Conservation (phyloP, 1,140 invertebrate species). For the Hypsibius dujardini region DNA sequence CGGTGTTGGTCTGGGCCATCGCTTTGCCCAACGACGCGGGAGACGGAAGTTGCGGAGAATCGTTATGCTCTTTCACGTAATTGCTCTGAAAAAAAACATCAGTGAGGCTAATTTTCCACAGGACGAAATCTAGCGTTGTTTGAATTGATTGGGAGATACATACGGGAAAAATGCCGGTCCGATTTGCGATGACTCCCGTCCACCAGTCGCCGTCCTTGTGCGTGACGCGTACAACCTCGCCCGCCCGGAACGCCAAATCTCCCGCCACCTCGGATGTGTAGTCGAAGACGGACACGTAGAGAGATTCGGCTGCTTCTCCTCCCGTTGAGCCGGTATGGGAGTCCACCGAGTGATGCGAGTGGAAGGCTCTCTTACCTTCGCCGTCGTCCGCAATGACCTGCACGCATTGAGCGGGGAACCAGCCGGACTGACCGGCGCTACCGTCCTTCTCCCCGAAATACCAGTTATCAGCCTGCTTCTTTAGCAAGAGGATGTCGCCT, state of each 20-base stretch:
- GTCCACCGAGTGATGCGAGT: slow-evolving; percentile 1
- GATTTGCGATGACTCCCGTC: slow-evolving; percentile 65
- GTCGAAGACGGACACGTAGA: slow-evolving; percentile 32
- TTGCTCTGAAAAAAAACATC: slow-evolving; percentile 15
- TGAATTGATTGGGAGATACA: not conserved
- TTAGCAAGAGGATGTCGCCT: slow-evolving; percentile 46
- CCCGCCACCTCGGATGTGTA: slow-evolving; percentile 63
- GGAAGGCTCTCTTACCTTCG: not conserved
- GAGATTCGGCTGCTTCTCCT: not conserved
- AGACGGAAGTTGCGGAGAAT: not conserved
- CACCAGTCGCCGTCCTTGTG: slow-evolving; percentile 93
- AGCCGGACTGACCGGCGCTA: slow-evolving; percentile 28
- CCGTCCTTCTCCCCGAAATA: slow-evolving; percentile 43
- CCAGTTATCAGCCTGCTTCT: slow-evolving; percentile 50
- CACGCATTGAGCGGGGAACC: slow-evolving; percentile 19
- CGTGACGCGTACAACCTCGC: slow-evolving; percentile 67
- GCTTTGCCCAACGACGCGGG: not conserved
- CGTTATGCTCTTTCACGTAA: slow-evolving; percentile 9
- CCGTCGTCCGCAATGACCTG: not conserved
- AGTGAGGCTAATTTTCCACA: too few species aligned
- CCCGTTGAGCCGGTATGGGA: not conserved
- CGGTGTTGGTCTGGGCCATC: not conserved
- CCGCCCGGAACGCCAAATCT: slow-evolving; percentile 74
- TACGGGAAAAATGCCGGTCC: slow-evolving; percentile 72
- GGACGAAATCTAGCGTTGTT: too few species aligned